Evolutionary conservation across 2,888 invertebrate species (phyloP), one percentile per base, ranked within the genome.

Genomic region (Agelastica alni): DNA sequence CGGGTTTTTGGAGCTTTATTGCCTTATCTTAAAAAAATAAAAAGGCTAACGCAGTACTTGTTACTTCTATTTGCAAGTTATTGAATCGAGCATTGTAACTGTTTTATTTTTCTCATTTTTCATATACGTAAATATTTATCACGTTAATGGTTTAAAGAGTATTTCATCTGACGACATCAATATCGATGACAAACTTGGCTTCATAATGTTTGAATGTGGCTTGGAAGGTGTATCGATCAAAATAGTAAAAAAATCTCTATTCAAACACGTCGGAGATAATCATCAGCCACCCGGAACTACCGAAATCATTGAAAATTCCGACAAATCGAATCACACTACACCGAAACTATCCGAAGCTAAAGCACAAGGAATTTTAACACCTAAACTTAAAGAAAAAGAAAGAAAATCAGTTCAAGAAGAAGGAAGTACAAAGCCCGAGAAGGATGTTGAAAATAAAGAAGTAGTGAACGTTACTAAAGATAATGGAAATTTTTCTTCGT

Each of bases 191-290:
- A 84, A 86, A 53, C 80, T 93, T 51, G 95, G 95, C 13, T 96
- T 92, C 72, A 95, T 97, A 48, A 96, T 97, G 96, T 95, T 95
- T 71, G 97, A 97, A 77, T 93, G 93, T 72, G 96, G 97, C 0
- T 78, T 96, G 26, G 96, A 97, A 78, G 93, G 93, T 1, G 88
- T 96, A 10, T 86, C 88, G 6, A 82, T 96, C 12, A 93, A 93
- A 72, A 79, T 85, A 22, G 84, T 85, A 1, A 87, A 89, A 65
- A 85, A 89, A 64, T 88, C 89, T 0, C 87, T 88, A 69, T 87
- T 88, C 54, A 88, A 90, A 67, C 88, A 90, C 31, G 48, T 59
- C 37, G 66, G 67, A 54, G 58, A 65, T 18, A 57, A 67, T 44
- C 42, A 52, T 4, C 66, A 66, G 14, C 57, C 62, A 1, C 47